These are phyloP conservation scores for Montipora efflorescens DNA, from an alignment of 64 coral and sea anemone species.

Conservation along the genomic window DNA sequence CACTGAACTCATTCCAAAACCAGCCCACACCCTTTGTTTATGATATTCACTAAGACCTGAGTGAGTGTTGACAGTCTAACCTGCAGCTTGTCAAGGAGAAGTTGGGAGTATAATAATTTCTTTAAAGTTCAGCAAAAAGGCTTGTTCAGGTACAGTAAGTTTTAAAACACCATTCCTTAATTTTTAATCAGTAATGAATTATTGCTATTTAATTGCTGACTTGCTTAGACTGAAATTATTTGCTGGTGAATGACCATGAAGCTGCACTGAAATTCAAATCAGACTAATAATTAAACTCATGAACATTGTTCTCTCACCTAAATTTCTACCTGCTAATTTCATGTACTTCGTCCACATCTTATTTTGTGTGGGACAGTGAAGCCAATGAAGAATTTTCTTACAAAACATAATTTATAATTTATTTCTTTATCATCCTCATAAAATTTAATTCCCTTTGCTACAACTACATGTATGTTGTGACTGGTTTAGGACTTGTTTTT, in stretches of 20 bases:
- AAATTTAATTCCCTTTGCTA: too few species aligned
- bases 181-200: background rate
- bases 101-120: background rate
- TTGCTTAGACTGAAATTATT: background rate
- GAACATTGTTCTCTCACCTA: background rate
- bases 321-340: background rate
- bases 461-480: too few species aligned
- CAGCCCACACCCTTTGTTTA: background rate
- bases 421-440: too few species aligned
- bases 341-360: too few species aligned
- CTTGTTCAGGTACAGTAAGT: background rate
- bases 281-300: background rate
- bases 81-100: background rate
- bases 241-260: background rate
- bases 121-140: background rate
- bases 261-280: constrained; percentile 17
- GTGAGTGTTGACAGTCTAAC: background rate
- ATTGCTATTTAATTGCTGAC: background rate
- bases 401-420: too few species aligned
- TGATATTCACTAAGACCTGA: too few species aligned
- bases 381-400: too few species aligned
- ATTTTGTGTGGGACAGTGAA: too few species aligned
- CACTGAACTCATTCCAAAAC: background rate
- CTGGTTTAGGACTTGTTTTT: too few species aligned
- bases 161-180: background rate